phyloP scores from a whole-genome alignment of 53 echinoderm and acorn worm genomes.

The Luidia sarsii region DNA sequence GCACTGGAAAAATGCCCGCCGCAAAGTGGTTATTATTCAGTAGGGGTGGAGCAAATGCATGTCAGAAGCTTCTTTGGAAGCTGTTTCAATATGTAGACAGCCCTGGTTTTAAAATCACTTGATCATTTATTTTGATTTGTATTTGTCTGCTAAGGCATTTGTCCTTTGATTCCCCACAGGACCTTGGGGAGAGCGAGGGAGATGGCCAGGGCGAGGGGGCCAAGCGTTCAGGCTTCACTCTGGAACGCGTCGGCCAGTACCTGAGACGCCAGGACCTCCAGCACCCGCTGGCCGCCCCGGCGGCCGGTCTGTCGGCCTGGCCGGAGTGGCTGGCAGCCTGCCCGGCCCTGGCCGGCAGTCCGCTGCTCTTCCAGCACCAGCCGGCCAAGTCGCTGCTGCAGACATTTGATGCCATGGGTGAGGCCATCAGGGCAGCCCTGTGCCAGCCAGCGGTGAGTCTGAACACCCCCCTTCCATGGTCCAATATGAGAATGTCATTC shows the following conservation, averaged over 20 bases:
- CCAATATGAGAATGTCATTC: too few species aligned
- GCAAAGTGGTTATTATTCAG: too few species aligned
- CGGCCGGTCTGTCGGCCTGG: slow-evolving; percentile 60
- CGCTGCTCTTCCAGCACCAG: slow-evolving; percentile 70
- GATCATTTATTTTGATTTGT: too few species aligned
- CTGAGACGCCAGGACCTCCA: slow-evolving; percentile 77
- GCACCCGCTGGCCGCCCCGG: slow-evolving; percentile 50
- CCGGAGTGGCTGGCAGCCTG: slow-evolving; percentile 62
- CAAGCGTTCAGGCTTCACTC: slow-evolving; percentile 83
- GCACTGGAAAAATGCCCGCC: too few species aligned
- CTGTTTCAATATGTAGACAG: too few species aligned
- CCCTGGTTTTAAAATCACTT: too few species aligned
- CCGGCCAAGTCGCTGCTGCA: slow-evolving; percentile 84
- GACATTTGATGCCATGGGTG: slow-evolving; percentile 66
- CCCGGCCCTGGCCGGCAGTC: slow-evolving; percentile 66
- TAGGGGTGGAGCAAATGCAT: too few species aligned
- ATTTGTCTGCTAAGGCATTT: too few species aligned
- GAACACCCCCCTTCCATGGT: too few species aligned
- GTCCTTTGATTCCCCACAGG: too few species aligned
- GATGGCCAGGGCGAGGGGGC: neutral
- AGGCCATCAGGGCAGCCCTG: slow-evolving; percentile 71
- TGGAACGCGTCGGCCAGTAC: slow-evolving; percentile 95
- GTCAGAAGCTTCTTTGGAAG: too few species aligned
- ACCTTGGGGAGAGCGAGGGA: neutral
- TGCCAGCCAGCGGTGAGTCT: slow-evolving; percentile 73